Evolutionary conservation across 2,797 vertebrate genomes (phyloP), one percentile per base, ranked within the genome.

Genomic region (Astyanax mexicanus): DNA sequence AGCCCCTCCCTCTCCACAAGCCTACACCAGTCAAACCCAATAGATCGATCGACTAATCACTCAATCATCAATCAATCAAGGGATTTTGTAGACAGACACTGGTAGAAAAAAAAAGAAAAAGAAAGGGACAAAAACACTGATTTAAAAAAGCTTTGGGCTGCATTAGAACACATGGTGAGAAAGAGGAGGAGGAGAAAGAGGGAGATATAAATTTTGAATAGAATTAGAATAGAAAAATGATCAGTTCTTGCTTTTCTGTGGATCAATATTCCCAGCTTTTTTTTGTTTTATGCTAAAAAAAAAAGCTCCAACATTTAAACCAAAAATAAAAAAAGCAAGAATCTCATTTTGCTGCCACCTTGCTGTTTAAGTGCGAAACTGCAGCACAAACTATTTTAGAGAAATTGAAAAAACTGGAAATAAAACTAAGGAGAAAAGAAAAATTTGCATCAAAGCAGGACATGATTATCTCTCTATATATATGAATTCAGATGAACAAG

Each of bases 111-210:
- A 27, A 5, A 19, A 78, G 73, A 86, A 87, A 21, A 8, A 69
- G 62, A 87, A 19, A 8, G 82, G 23, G 40, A 84, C 45, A 29
- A 85, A 92, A 85, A 92, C 89, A 92, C 88, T 87, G 87, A 87
- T 86, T 90, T 87, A 57, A 88, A 84, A 89, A 85, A 86, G 65
- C 72, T 66, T 45, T 42, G 85, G 75, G 78, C 81, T 86, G 81
- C 61, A 78, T 67, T 84, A 86, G 89, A 88, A 92, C 89, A 84
- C 89, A 89, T 80, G 81, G 84, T 80, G 32, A 81, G 74, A 64
- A 61, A 60, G 80, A 80, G 76, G 72, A n/a, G n/a, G n/a, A n/a
- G n/a, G n/a, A n/a, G n/a, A n/a, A n/a, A n/a, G n/a, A n/a, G n/a
- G n/a, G n/a, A n/a, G n/a, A n/a, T n/a, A n/a, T n/a, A n/a, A n/a